phyloP scores from a whole-genome alignment of 2,113 vertebrate genomes.

The Myotis davidii region DNA sequence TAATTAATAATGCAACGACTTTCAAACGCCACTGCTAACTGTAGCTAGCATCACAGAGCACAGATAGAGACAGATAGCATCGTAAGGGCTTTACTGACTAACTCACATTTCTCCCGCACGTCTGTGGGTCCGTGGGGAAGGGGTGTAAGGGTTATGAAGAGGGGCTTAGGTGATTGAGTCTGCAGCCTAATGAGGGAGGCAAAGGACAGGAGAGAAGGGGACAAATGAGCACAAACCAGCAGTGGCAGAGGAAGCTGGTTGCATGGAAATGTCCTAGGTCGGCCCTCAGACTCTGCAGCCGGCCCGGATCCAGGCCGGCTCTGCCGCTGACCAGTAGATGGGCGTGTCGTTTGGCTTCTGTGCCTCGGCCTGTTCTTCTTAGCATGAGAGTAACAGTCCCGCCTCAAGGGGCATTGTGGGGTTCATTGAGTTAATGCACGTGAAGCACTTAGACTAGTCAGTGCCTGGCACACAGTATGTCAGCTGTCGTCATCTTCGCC shows the following conservation, averaged over 20 bases:
- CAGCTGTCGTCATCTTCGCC: background rate
- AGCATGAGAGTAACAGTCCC: background rate
- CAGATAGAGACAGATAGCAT: background rate
- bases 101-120: background rate
- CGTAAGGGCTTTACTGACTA: background rate
- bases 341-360: background rate
- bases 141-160: background rate
- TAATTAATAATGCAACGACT: background rate
- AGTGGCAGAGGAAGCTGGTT: background rate
- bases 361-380: background rate
- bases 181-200: background rate
- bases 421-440: accelerated
- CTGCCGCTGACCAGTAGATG: accelerated
- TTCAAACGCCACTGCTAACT: background rate
- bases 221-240: background rate
- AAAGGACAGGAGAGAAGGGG: background rate
- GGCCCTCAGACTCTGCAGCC: background rate
- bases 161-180: background rate
- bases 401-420: background rate
- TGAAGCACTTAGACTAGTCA: background rate
- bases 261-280: accelerated
- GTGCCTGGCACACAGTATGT: background rate
- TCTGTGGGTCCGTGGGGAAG: background rate
- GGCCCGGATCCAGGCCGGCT: background rate
- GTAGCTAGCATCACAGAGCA: background rate